Evolutionary conservation across 2,797 vertebrate species (phyloP), one percentile per base, ranked within the genome.

Genomic region (Myoxocephalus aenaeus): DNA sequence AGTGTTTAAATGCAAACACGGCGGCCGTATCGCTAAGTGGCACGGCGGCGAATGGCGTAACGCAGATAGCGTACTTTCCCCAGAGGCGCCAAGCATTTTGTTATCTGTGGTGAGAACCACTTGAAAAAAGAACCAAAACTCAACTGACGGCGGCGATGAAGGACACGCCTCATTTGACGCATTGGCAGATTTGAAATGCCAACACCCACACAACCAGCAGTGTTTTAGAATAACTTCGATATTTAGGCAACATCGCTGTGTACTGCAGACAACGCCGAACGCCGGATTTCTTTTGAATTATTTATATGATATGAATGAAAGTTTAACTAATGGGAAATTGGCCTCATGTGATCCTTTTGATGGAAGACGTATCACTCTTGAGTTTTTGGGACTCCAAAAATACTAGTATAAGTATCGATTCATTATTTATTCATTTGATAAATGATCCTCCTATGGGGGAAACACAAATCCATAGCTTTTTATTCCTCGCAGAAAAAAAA

Each of bases 91-190:
- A 59, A 57, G 57, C 29, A 36, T 50, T 67, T 53, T 44, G 34
- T 70, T 53, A 73, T 51, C 20, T n/a, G 59, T 62, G 69, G 67
- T 75, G 36, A 77, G 57, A 57, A 32, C 7, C 53, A 27, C 50
- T 54, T 13, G 3, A 42, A 42, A 53, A 22, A 22, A n/a, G 58
- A 15, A 27, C 56, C 29, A 2, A 18, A 57, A 59, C 29, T 2
- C 61, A 42, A 42, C 20, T 22, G 34, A 61, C 25, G 15, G 22
- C 14, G 22, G 8, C 4, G 51, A 46, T 44, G 25, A 64, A 20
- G 1, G 63, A 48, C n/a, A 18, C 12, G 58, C 58, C 14, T 42
- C 59, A 62, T 42, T 61, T 25, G 59, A 9, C 7, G 13, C 36
- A n/a, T n/a, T n/a, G n/a, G n/a, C 58, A 40, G 36, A 22, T 61